phyloP scores from a whole-genome alignment of 2,888 invertebrate species.

The Mongoloraphidia duomilia region DNA sequence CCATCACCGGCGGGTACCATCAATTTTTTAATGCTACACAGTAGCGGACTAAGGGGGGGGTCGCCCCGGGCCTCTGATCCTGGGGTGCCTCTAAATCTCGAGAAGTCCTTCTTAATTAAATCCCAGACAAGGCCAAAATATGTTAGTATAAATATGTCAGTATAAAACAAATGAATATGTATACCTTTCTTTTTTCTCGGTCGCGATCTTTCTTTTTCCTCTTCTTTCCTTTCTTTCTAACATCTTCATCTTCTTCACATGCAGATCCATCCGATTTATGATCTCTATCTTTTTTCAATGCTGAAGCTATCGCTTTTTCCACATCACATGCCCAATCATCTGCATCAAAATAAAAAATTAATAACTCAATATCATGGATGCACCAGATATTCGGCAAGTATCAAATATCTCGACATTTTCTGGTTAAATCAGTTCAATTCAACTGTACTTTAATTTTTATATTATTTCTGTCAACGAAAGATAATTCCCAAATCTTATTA shows the following conservation, averaged over 20 bases:
- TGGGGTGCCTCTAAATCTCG: no score
- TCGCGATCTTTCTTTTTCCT: slow-evolving; percentile 40
- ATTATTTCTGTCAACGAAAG: no score
- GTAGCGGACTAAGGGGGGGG: no score
- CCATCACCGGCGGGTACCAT: no score
- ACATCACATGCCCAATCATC: slow-evolving; percentile 70
- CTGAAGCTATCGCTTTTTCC: slow-evolving; percentile 64
- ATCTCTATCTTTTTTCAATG: slow-evolving; percentile 48
- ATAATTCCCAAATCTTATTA: no score
- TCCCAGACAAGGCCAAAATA: no score
- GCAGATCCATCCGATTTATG: slow-evolving; percentile 25
- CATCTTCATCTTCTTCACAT: slow-evolving; percentile 33
- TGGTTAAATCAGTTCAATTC: slow-evolving; percentile 12
- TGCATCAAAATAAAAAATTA: slow-evolving; percentile 16
- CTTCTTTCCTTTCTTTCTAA: slow-evolving; percentile 38
- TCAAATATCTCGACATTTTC: slow-evolving; percentile 21
- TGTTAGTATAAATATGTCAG: no score
- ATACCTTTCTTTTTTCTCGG: slow-evolving; percentile 37
- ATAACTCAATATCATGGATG: neutral
- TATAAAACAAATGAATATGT: neutral
- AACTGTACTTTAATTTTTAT: no score
- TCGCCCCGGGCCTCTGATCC: no score
- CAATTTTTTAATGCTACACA: no score
- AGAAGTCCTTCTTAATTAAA: no score
- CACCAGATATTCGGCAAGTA: neutral